A percentile compares a stretch with the other conserved stretches of the same genome.
These are phyloP conservation scores for Elysia chlorotica DNA, from an alignment of 1,140 invertebrate species.

Conservation along the genomic window DNA sequence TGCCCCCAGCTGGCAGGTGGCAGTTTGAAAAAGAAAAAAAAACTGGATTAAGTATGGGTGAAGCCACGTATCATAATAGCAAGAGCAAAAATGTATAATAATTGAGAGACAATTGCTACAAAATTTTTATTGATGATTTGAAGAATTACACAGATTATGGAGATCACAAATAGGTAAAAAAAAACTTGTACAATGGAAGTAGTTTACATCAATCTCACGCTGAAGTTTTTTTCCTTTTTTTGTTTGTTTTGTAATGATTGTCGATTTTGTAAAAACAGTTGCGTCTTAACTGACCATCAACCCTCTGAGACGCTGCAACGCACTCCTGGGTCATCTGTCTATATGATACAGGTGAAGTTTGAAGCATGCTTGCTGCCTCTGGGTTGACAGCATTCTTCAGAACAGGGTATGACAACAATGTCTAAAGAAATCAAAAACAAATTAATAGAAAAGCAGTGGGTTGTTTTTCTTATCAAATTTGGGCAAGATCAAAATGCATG, in stretches of 20 bases:
- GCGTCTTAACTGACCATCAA: conserved; percentile 41
- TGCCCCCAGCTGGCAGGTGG: conserved; percentile 34
- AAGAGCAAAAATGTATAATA: no score
- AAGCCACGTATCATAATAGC: no score
- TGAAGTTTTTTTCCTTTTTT: no score
- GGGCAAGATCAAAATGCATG: not conserved
- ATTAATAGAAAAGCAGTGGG: no score
- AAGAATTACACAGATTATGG: no score
- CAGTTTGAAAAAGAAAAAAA: no score
- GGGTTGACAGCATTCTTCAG: conserved; percentile 50
- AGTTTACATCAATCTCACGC: no score
- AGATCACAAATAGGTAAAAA: no score
- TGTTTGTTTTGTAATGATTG: not conserved
- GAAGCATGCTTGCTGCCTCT: conserved; percentile 52
- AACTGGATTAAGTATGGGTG: no score
- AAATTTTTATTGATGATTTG: no score
- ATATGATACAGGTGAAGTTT: conserved; percentile 47
- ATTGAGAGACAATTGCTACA: no score
- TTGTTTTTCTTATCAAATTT: not conserved
- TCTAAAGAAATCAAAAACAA: conserved; percentile 32
- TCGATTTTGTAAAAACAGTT: not conserved
- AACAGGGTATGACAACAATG: conserved; percentile 49
- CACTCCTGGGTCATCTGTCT: conserved; percentile 55
- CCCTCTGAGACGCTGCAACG: conserved; percentile 49
- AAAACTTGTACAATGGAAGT: no score